phyloP scores from a whole-genome alignment of 2,888 invertebrate genomes.

The Euclidia mi region DNA sequence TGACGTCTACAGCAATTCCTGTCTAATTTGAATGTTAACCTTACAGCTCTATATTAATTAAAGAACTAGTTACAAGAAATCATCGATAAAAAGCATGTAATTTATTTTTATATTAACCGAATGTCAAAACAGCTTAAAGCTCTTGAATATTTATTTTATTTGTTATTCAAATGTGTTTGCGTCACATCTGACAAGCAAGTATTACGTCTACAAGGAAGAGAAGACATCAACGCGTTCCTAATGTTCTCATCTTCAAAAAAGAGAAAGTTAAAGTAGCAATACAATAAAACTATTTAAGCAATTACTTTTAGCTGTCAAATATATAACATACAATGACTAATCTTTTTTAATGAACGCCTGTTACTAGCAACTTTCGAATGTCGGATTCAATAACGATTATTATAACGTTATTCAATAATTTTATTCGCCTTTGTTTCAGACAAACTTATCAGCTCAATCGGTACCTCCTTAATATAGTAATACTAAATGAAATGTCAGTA shows the following conservation, averaged over 20 bases:
- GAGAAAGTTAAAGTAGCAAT: constrained; percentile 44
- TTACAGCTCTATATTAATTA: background rate
- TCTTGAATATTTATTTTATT: constrained; percentile 9
- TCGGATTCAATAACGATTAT: no score
- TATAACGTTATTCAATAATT: no score
- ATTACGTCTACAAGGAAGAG: constrained; percentile 51
- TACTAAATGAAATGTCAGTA: background rate
- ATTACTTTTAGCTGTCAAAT: constrained; percentile 1
- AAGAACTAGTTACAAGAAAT: background rate
- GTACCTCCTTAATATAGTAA: background rate
- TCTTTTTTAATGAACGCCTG: no score
- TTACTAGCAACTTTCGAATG: no score
- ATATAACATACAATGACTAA: no score
- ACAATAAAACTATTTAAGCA: constrained; percentile 10
- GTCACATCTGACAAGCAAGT: constrained; percentile 14
- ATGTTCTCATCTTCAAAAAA: constrained; percentile 44
- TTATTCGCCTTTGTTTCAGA: no score
- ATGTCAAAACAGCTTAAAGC: background rate
- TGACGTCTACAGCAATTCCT: constrained; percentile 60
- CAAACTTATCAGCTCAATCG: no score
- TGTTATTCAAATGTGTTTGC: constrained; percentile 10
- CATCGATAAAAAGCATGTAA: no score
- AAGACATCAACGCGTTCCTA: constrained; percentile 62
- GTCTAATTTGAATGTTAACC: constrained; percentile 53
- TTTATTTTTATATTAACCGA: no score